Base-by-base conservation (phyloP, 1,140 invertebrate genomes). In the Orchestia grillus region DNA sequence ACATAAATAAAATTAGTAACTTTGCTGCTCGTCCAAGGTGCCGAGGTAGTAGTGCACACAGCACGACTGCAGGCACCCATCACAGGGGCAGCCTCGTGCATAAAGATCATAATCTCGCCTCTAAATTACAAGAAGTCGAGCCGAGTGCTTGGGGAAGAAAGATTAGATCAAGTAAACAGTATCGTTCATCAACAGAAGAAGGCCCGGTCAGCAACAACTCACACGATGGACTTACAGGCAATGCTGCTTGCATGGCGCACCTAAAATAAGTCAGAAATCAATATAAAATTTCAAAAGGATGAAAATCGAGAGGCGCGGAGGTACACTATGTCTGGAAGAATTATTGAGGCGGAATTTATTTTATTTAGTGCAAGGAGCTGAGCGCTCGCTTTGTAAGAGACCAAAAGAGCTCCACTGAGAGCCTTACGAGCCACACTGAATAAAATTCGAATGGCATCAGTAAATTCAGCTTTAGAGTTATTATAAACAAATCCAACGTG, bases 401-500 rank as follows among this genome's bases (percentile, higher is more conserved):
- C 88, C 28, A 90, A 44, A 90, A 44, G 43, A 44, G 42, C 92
- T 94, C 44, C 44, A 44, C 47, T 94, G 92, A 94, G 44, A 40
- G 0, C 6, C 92, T 45, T 45, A 45, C 40, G 40, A 19, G 47
- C 43, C 44, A 94, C 44, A 90, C 43, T 94, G 41, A 44, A 94
- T 94, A 94, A 94, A 94, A 44, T 23, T 47, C 92, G 40, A 44
- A 94, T 94, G 92, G 44, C 92, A 47, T 94, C 92, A 6, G 41
- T 94, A 94, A 94, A 94, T 47, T 94, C 44, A 40, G 43, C 44
- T 47, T 94, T 94, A 94, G 92, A 94, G 43, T 94, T 94, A 94
- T 94, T 94, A 94, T 94, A 94, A 94, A 94, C 92, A 94, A 94
- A 94, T 94, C 92, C 92, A 94, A 44, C 11, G 92, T 94, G 44